Percentiles rank a stretch among this genome's conserved stretches.
These are phyloP conservation scores for Misgurnus anguillicaudatus DNA, from an alignment of 2,113 vertebrate genomes.

Conservation along the genomic window DNA sequence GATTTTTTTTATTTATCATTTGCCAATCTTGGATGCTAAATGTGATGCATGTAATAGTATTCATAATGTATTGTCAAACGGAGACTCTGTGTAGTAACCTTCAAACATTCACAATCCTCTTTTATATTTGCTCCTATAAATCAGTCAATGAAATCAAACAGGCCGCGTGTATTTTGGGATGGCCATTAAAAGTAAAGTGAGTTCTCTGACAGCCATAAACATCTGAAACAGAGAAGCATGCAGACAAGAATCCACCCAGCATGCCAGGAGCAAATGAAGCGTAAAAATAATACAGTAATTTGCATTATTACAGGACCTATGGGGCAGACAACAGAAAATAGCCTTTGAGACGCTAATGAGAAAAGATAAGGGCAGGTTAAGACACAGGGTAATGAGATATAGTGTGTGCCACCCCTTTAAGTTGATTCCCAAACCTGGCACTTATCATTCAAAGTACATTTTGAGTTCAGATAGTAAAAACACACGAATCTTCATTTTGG, in stretches of 20 bases:
- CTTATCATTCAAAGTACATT: constrained; percentile 5
- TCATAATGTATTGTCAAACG: background rate
- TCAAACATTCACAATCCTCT: background rate
- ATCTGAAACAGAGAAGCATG: background rate
- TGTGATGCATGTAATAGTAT: background rate
- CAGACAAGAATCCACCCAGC: constrained; percentile 2
- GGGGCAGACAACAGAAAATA: constrained; percentile 22
- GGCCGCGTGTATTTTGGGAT: constrained; percentile 1
- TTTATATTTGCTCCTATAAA: background rate
- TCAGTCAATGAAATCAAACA: background rate
- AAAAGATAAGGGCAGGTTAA: constrained; percentile 32
- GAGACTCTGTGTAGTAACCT: background rate
- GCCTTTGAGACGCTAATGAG: constrained; percentile 33
- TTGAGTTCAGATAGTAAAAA: background rate
- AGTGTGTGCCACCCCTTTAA: background rate
- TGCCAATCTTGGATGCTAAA: background rate
- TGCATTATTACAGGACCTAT: constrained; percentile 25
- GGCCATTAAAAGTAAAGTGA: background rate
- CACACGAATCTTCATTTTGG: too few relatives aligned
- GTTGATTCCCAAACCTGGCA: background rate
- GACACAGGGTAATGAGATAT: constrained; percentile 19
- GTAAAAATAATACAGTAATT: constrained; percentile 32
- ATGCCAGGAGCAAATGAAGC: constrained; percentile 24
- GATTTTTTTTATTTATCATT: too few relatives aligned
- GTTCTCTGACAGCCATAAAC: constrained; percentile 11